Evolutionary conservation across 2,113 vertebrate genomes (phyloP), one percentile per base, ranked within the genome.

Genomic region (Zingel zingel): DNA sequence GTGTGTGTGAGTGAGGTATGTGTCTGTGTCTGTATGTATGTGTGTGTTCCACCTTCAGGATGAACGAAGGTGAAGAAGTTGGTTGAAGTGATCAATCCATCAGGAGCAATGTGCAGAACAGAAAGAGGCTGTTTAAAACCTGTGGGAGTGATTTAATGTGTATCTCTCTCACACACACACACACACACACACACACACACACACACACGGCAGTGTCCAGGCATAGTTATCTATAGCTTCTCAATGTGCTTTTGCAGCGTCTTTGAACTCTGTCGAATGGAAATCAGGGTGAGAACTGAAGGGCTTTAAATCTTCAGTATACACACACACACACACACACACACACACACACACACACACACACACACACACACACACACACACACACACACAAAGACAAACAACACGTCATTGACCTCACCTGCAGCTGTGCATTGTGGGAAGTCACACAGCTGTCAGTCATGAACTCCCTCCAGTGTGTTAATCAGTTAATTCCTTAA

Each of bases 401-500:
- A 30, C 57, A 45, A 33, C 45, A n/a, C 21, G 3, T 5, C n/a
- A 77, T 18, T 36, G 30, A n/a, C 39, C 23, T 33, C 30, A 30
- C 11, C 0, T 30, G 50, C 74, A 18, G 71, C 71, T 36, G 72
- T 25, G 57, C 64, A 75, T 56, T 47, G 16, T 56, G 65, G 73
- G 65, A 56, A 16, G 15, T 69, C 19, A 50, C 0, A 13, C 59
- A 56, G 45, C 15, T 36, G 72, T 77, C 33, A 57, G 14, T 77
- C 47, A 25, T 36, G 33, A 56, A 1, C 36, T 70, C 57, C 56
- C 9, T 21, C 18, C 62, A 16, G 8, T 23, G 36, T 51, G 47
- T 50, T 62, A 23, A 74, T 84, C 54, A 62, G 68, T 53, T 71
- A 19, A 81, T 48, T 81, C 54, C 21, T 77, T 62, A 77, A 77